phyloP scores from a whole-genome alignment of 2,113 vertebrate species.

The Heloderma charlesbogerti region DNA sequence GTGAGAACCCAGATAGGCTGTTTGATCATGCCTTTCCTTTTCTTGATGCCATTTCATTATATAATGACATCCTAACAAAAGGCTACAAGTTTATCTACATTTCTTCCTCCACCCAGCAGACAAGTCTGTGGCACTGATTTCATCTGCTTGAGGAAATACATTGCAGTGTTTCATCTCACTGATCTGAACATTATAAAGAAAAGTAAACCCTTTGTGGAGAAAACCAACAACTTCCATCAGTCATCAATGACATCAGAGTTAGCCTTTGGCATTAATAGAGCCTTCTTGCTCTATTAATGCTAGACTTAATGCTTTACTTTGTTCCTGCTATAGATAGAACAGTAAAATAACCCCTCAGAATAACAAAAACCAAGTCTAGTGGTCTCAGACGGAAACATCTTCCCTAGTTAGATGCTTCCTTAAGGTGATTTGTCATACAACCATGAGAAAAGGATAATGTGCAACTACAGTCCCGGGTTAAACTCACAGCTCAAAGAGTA shows the following conservation, averaged over 20 bases:
- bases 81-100: conserved; percentile 16
- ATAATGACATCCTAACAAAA: not conserved
- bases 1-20: not conserved
- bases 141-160: conserved; percentile 47
- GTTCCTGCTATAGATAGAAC: conserved; percentile 27
- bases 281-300: not conserved
- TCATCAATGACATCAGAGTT: not conserved
- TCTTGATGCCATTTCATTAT: conserved; percentile 2
- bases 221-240: too few relatives aligned
- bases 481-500: not conserved
- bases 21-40: conserved; percentile 24
- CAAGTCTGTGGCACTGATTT: conserved; percentile 44
- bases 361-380: conserved; percentile 14
- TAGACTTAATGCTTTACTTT: not conserved
- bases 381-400: conserved; percentile 45
- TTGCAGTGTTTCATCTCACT: conserved; percentile 55
- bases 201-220: conserved; percentile 34
- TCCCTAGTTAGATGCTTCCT: not conserved
- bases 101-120: conserved; percentile 24
- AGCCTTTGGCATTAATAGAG: not conserved
- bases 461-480: conserved; percentile 5
- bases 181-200: conserved; percentile 58
- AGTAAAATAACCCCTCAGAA: conserved; percentile 29
- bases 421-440: conserved; percentile 9
- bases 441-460: conserved; percentile 19